Percentiles rank a stretch among this genome's conserved stretches.
Conservation (phyloP, 1,140 invertebrate genomes). For the Pemphigus obesinymphae region DNA sequence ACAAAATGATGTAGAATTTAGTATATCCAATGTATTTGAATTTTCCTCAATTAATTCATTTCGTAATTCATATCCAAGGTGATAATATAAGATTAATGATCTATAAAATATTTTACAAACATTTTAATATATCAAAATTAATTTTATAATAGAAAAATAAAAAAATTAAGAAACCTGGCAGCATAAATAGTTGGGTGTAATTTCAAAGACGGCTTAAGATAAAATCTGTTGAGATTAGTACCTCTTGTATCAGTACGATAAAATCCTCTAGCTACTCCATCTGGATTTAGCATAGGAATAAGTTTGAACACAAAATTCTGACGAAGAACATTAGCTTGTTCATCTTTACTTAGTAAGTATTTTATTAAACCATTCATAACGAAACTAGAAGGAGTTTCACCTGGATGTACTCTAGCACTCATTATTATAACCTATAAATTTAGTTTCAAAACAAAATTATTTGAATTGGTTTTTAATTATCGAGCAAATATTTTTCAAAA, state of each 20-base stretch:
- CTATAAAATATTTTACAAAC: slow-evolving; percentile 43
- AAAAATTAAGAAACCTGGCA: slow-evolving; percentile 52
- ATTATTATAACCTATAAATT: slow-evolving; percentile 69
- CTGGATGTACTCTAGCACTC: slow-evolving; percentile 85
- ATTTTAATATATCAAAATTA: neutral
- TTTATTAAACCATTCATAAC: slow-evolving; percentile 88
- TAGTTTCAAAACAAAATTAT: neutral
- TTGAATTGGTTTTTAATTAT: neutral
- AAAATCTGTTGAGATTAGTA: slow-evolving; percentile 84
- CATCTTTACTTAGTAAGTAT: slow-evolving; percentile 68
- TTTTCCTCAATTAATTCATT: slow-evolving; percentile 23
- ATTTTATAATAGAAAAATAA: neutral
- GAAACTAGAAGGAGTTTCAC: slow-evolving; percentile 90
- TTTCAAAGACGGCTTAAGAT: slow-evolving; percentile 67
- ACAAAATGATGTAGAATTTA: neutral
- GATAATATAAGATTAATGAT: slow-evolving; percentile 47
- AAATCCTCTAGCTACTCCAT: slow-evolving; percentile 83
- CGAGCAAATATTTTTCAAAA: neutral
- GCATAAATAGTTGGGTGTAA: slow-evolving; percentile 81
- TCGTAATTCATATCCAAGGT: slow-evolving; percentile 45
- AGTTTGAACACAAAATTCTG: slow-evolving; percentile 84
- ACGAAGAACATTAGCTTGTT: slow-evolving; percentile 66
- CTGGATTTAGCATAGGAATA: slow-evolving; percentile 88
- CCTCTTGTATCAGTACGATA: slow-evolving; percentile 85
- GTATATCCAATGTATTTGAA: neutral